Percentiles rank a stretch among this genome's conserved stretches.
These are phyloP conservation scores for Drosophila subobscura DNA, from an alignment of 1,140 invertebrate species.

Conservation along the genomic window DNA sequence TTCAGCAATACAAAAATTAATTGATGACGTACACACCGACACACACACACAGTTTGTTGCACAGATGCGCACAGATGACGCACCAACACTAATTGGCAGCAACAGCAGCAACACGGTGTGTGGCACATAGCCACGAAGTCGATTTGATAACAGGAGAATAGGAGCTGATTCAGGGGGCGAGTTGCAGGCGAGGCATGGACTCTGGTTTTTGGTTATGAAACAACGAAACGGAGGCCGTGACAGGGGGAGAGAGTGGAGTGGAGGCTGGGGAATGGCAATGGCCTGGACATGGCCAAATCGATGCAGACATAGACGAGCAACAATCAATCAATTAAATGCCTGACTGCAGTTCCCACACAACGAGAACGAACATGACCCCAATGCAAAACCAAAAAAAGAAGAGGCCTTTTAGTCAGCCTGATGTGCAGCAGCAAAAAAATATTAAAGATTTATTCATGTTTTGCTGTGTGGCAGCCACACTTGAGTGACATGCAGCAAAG, in stretches of 20 bases:
- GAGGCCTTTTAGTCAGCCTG: slow-evolving; percentile 40
- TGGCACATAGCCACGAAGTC: slow-evolving; percentile 52
- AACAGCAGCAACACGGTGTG: slow-evolving; percentile 50
- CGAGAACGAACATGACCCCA: slow-evolving; percentile 17
- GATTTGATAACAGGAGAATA: slow-evolving; percentile 64
- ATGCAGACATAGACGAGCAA: slow-evolving; percentile 76
- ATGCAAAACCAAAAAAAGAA: slow-evolving; percentile 16
- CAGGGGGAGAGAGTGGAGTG: background rate
- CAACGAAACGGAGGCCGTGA: slow-evolving; percentile 18
- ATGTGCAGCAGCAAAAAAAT: slow-evolving; percentile 6
- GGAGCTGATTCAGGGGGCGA: slow-evolving; percentile 17
- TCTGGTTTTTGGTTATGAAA: slow-evolving; percentile 60
- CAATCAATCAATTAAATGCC: slow-evolving; percentile 80
- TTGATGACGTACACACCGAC: slow-evolving; percentile 62
- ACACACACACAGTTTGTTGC: slow-evolving; percentile 7
- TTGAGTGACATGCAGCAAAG: slow-evolving; percentile 22
- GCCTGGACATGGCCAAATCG: slow-evolving; percentile 52
- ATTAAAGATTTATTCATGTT: slow-evolving; percentile 61
- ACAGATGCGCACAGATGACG: slow-evolving; percentile 40
- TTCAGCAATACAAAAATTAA: slow-evolving; percentile 74
- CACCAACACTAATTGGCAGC: slow-evolving; percentile 77
- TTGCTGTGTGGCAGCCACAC: slow-evolving; percentile 12
- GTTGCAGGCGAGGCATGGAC: background rate
- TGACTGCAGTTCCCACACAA: slow-evolving; percentile 50
- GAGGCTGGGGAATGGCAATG: background rate